Evolutionary conservation across 2,888 invertebrate species (phyloP).

Genomic region (Pollenia amentaria): DNA sequence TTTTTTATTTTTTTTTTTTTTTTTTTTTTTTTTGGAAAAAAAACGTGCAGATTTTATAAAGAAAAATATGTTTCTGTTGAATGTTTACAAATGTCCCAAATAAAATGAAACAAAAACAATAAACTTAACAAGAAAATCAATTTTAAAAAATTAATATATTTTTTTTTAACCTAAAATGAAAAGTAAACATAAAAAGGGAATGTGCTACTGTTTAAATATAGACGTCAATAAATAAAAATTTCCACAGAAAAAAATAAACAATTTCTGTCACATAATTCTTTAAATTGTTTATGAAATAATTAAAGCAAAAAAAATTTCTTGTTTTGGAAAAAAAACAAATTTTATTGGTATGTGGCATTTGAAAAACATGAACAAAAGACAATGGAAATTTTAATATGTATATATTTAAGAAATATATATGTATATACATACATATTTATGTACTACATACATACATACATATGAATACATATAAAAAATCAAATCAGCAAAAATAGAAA

Average conservation of each 20-base stretch:
- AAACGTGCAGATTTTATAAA: constrained; percentile 21
- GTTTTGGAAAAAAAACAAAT: not conserved
- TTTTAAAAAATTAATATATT: not conserved
- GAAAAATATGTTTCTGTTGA: not conserved
- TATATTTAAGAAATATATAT: too few relatives aligned
- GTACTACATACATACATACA: too few relatives aligned
- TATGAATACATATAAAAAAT: too few relatives aligned
- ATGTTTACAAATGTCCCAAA: constrained; percentile 30
- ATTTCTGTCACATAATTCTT: not conserved
- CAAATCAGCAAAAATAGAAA: not conserved
- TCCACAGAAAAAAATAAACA: constrained; percentile 4
- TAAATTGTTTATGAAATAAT: not conserved
- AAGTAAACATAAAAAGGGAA: not conserved
- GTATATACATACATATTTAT: too few relatives aligned
- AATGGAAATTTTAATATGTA: not conserved
- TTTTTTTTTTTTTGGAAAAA: too few relatives aligned
- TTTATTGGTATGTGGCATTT: too few relatives aligned
- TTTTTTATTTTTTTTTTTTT: not conserved
- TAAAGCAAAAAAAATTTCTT: not conserved
- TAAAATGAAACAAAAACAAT: constrained; percentile 15
- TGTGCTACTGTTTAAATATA: not conserved
- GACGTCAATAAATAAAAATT: constrained; percentile 3
- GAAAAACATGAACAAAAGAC: not conserved
- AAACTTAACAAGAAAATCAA: not conserved
- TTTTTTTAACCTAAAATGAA: not conserved